A percentile compares a stretch with the other conserved stretches of the same genome.
Conservation (phyloP, 2,888 invertebrate genomes). For the Acrocyrtus sp. region DNA sequence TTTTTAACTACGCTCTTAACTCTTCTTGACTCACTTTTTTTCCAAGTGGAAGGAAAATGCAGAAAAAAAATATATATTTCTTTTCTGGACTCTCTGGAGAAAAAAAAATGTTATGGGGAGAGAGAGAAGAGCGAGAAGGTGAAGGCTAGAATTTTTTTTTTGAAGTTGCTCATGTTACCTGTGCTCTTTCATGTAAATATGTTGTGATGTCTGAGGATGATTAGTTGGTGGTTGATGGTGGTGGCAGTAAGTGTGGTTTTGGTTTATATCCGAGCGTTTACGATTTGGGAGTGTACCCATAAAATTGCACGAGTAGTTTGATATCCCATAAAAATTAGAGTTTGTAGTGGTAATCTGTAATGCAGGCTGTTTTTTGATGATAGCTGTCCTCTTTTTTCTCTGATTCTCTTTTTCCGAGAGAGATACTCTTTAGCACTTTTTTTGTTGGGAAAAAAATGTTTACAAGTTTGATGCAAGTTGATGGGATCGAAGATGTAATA, state of each 20-base stretch:
- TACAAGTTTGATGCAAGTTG: conserved; percentile 33
- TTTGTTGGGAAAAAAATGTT: no score
- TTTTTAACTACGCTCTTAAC: conserved; percentile 11
- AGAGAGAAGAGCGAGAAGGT: background rate
- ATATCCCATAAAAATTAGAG: conserved; percentile 51
- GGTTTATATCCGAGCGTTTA: conserved; percentile 36
- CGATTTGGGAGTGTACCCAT: conserved; percentile 51
- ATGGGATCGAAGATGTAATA: conserved; percentile 24
- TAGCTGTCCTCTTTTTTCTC: conserved; percentile 9
- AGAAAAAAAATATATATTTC: conserved; percentile 4
- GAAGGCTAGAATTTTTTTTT: background rate
- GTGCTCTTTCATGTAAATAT: conserved; percentile 29
- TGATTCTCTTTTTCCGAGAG: no score
- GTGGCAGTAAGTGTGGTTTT: no score
- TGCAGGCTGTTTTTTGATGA: conserved; percentile 15
- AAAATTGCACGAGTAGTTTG: conserved; percentile 54
- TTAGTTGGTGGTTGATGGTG: conserved; percentile 18
- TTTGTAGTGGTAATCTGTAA: conserved; percentile 9
- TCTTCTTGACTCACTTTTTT: conserved; percentile 14
- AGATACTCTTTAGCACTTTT: no score
- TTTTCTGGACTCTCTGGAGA: no score
- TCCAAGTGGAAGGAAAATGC: conserved; percentile 4
- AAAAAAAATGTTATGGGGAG: no score
- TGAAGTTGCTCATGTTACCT: conserved; percentile 29
- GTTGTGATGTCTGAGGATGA: conserved; percentile 30